Conservation (phyloP, 2,113 vertebrate genomes). For the Petromus typicus region DNA sequence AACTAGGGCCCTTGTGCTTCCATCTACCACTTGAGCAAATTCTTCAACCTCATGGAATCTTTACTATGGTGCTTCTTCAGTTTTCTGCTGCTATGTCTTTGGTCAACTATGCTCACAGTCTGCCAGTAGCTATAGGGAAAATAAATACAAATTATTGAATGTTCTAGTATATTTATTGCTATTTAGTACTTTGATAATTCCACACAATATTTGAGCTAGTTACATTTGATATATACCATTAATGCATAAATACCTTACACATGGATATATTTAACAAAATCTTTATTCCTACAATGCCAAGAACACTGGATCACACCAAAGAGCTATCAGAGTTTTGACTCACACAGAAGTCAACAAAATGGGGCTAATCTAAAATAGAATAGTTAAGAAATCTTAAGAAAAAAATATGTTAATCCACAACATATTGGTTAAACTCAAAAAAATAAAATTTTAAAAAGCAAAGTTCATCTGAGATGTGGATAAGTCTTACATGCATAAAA, state of each 20-base stretch:
- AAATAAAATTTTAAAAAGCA: conserved; percentile 11
- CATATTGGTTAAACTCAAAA: background rate
- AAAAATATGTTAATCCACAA: background rate
- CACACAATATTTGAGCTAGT: background rate
- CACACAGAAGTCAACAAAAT: background rate
- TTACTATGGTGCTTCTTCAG: background rate
- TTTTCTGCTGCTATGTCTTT: background rate
- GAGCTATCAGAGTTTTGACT: background rate
- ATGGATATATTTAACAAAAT: background rate
- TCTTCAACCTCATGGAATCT: background rate
- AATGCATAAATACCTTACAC: conserved; percentile 26
- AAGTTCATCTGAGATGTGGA: background rate
- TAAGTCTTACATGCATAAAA: background rate
- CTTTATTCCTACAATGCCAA: background rate
- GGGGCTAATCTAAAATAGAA: background rate
- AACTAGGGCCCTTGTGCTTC: too few relatives aligned
- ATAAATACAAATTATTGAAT: background rate
- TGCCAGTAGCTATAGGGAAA: conserved; percentile 22
- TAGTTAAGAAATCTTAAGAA: background rate
- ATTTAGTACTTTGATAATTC: background rate
- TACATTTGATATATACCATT: background rate
- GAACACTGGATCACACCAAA: background rate
- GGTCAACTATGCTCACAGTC: background rate
- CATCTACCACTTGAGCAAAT: too few relatives aligned
- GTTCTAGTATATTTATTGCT: background rate